Conservation (phyloP, 2,888 invertebrate genomes). For the Camponotus fellah region DNA sequence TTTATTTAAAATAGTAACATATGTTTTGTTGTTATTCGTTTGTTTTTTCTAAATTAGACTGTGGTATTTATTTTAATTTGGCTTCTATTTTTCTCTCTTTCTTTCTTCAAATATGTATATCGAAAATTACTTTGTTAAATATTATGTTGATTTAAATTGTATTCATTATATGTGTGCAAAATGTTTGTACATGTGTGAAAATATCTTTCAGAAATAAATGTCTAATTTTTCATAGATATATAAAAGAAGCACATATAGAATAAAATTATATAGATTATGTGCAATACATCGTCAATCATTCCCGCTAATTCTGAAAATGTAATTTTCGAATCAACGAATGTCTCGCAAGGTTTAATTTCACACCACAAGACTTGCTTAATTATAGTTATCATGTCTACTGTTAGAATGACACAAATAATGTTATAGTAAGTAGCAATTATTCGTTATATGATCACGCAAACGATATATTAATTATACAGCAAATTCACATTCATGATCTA, state of each 20-base stretch:
- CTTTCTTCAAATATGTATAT: not conserved
- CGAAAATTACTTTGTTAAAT: not conserved
- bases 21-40: not conserved
- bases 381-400: constrained; percentile 24
- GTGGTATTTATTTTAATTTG: not conserved
- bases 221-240: not conserved
- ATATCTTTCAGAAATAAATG: not conserved
- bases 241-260: not conserved
- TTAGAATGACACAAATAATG: constrained; percentile 34
- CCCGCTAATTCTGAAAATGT: constrained; percentile 10
- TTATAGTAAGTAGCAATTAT: constrained; percentile 13
- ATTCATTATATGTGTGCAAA: not conserved
- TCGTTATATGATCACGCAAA: constrained; percentile 29
- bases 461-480: constrained; percentile 23
- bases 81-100: too few species aligned
- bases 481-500: constrained; percentile 5
- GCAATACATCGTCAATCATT: not conserved
- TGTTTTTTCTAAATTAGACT: not conserved
- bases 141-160: not conserved
- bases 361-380: constrained; percentile 20
- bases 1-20: not conserved
- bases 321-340: constrained; percentile 34
- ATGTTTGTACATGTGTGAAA: not conserved
- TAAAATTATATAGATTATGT: constrained; percentile 1
- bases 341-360: constrained; percentile 30